Base-by-base conservation (phyloP, 1,140 invertebrate species). In the Listronotus bonariensis region DNA sequence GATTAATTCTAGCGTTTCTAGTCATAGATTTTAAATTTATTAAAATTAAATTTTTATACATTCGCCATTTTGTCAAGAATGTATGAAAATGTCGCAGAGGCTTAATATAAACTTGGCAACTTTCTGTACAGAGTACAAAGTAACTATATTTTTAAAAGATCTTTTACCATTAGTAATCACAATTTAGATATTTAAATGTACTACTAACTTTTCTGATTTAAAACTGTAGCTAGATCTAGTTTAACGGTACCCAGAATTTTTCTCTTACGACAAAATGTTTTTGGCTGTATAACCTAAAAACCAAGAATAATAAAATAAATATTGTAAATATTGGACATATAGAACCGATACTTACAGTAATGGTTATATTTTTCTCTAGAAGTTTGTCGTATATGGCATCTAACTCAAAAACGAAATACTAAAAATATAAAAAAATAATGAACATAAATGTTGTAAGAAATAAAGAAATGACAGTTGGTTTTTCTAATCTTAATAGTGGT, bases 371-470 rank as follows among this genome's bases (percentile, higher is more conserved):
- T 32, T 77, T 69, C 3, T 81, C 77, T 10, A 82, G 81, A 70
- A 77, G 79, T 70, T 79, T 76, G 32, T 76, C 65, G 0, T 80
- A 68, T 36, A 70, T 80, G 74, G 84, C 82, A 67, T 83, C 83
- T 70, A 87, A 83, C 68, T 89, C 87, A 74, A 89, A 89, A 0
- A 88, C 83, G 77, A 90, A 89, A 75, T 89, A 85, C 85, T 88
- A 81, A 74, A 82, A 74, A 20, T 38, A 58, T 46, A 26, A n/a
- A 26, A 51, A 6, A 52, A 17, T 26, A 26, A 26, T 26, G 5
- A 1, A 26, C 20, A 26, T 26, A 26, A 5, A 26, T 26, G 20
- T 26, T 26, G 20, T 26, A 26, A 26, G 5, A 26, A 26, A 26
- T 3, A 5, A 3, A 26, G 5, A 26, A 26, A 26, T 3, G 5